phyloP scores from a whole-genome alignment of 2,797 vertebrate species.

The Rhynchotus rufescens region DNA sequence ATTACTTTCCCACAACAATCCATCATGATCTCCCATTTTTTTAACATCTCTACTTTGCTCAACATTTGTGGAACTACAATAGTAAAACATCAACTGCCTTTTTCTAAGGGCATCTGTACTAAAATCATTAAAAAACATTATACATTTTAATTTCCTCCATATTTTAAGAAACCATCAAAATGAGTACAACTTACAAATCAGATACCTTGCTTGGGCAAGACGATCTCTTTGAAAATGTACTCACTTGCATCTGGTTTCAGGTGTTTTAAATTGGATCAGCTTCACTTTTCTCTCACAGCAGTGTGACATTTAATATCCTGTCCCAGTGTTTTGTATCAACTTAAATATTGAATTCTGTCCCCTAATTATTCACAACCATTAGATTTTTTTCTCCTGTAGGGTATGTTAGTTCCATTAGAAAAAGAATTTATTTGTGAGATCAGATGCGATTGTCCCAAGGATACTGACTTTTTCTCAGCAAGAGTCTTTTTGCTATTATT shows the following conservation, averaged over 20 bases:
- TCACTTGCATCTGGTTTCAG: background rate
- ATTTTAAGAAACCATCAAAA: background rate
- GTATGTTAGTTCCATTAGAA: conserved; percentile 41
- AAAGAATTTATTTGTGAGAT: conserved; percentile 40
- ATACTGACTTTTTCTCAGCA: background rate
- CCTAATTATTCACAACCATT: background rate
- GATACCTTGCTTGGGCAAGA: background rate
- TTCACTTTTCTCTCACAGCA: background rate
- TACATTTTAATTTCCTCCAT: background rate
- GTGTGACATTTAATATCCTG: conserved; percentile 32
- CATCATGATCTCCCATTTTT: background rate
- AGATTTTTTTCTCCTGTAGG: background rate
- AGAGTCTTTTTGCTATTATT: conserved; percentile 24
- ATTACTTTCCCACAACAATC: background rate
- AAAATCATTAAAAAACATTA: background rate
- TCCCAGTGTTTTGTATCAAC: background rate
- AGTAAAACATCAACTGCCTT: background rate
- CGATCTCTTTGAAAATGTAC: background rate
- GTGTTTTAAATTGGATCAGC: background rate
- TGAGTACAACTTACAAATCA: background rate
- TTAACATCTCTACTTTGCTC: background rate
- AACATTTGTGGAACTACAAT: background rate
- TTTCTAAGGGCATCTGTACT: background rate
- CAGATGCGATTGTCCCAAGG: conserved; percentile 5
- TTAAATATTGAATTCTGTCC: conserved; percentile 30